Evolutionary conservation across 2,888 invertebrate genomes (phyloP).

Genomic region (Oeneis ivallda): DNA sequence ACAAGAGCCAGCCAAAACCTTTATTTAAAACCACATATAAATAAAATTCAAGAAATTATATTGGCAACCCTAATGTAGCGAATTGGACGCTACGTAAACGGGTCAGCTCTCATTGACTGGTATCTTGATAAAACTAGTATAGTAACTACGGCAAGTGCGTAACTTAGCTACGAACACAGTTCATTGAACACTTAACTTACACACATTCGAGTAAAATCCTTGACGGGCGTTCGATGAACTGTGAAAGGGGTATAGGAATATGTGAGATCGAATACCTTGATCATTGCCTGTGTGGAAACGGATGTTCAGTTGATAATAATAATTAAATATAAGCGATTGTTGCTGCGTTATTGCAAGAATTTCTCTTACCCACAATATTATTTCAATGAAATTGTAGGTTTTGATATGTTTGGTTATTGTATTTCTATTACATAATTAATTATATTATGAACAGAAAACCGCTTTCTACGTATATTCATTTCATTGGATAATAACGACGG

Average conservation of each 20-base stretch:
- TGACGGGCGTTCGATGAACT: constrained; percentile 37
- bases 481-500: neutral
- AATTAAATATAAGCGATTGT: constrained; percentile 11
- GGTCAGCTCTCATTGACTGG: constrained; percentile 47
- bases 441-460: neutral
- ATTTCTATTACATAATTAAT: neutral
- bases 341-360: constrained; percentile 2
- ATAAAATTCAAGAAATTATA: neutral
- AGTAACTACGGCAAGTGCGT: constrained; percentile 19
- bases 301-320: constrained; percentile 19
- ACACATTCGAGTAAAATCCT: constrained; percentile 33
- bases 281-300: constrained; percentile 16
- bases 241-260: constrained; percentile 2
- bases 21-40: neutral
- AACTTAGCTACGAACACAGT: constrained; percentile 23
- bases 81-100: constrained; percentile 38
- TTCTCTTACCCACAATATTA: constrained; percentile 10
- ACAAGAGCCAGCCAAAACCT: neutral
- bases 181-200: constrained; percentile 33
- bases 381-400: neutral
- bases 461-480: neutral
- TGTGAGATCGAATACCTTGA: constrained; percentile 18
- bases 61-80: constrained; percentile 26
- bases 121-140: constrained; percentile 51
- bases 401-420: constrained; percentile 2